These are phyloP conservation scores for Campopleginae sp. DNA, from an alignment of 2,888 invertebrate species.

Conservation along the genomic window DNA sequence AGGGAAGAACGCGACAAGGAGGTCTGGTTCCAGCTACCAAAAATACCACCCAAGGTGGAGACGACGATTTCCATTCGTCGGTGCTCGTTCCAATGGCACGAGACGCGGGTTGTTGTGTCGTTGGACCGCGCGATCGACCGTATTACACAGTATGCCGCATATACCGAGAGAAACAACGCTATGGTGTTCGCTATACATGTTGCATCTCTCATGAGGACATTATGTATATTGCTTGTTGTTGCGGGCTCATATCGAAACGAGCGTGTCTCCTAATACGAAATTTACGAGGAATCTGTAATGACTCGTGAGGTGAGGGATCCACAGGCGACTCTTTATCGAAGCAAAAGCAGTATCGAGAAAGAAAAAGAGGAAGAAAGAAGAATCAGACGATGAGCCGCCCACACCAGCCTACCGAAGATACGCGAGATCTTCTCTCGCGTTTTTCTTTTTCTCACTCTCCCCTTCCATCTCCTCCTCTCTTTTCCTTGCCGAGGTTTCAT, in stretches of 20 bases:
- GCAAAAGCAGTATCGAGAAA: constrained; percentile 37
- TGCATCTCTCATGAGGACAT: constrained; percentile 27
- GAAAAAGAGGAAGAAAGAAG: constrained; percentile 34
- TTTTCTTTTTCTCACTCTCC: constrained; percentile 25
- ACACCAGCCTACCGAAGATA: constrained; percentile 50
- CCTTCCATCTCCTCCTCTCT: not conserved
- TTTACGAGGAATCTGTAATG: constrained; percentile 78
- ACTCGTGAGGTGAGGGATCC: constrained; percentile 73
- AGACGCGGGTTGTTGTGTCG: constrained; percentile 41
- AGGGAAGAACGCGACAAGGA: constrained; percentile 41
- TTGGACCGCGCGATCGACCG: constrained; percentile 53
- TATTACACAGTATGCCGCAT: constrained; percentile 55
- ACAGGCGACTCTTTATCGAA: constrained; percentile 44
- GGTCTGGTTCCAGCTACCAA: constrained; percentile 40
- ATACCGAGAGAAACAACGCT: constrained; percentile 63
- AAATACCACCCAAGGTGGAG: constrained; percentile 70
- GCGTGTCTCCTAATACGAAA: constrained; percentile 71
- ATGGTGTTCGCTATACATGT: constrained; percentile 32
- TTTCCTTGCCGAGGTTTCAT: not conserved
- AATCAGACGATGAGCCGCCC: constrained; percentile 65
- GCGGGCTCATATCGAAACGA: constrained; percentile 51
- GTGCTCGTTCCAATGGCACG: constrained; percentile 21
- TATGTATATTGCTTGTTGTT: constrained; percentile 34
- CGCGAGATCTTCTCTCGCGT: constrained; percentile 15
- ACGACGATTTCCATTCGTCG: constrained; percentile 12